Evolutionary conservation across 2,113 vertebrate species (phyloP), one percentile per base, ranked within the genome.

Genomic region (Nyctibius bracteatus): DNA sequence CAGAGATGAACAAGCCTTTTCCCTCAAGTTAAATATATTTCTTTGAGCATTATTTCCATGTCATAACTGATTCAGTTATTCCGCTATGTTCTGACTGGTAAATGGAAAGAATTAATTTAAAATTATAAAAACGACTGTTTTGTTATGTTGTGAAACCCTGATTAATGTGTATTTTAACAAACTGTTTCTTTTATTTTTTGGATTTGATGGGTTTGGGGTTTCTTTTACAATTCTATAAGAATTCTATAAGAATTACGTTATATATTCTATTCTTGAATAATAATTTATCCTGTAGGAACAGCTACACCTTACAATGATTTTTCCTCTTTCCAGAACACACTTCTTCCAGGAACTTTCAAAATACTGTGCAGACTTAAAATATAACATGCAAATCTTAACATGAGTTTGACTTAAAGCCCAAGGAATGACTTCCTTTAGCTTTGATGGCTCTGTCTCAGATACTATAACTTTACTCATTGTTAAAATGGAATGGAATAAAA

Each of bases 11-110:
- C 82, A 94, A 94, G 43, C 65, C 58, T 84, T 96, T 96, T 66
- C 88, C 90, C 24, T 80, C 18, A 83, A 82, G 58, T 61, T 90
- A 95, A 88, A 57, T 88, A 41, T 46, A 58, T 86, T 95, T 90
- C 58, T 88, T 80, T 91, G 72, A 75, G 21, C 51, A 24, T 77
- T 73, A 78, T 94, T 93, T 95, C 62, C 67, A 49, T 86, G 59
- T 90, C 83, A 62, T 78, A 90, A 72, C 55, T 97, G 96, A 97
- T 85, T 97, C 94, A 95, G 43, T 92, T 75, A 20, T 82, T 31
- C 71, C 4, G 0, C 65, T 71, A 7, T 1, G 10, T 30, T 92
- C 25, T 88, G 35, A 65, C 33, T 93, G 78, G 22, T 71, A 83
- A 79, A 81, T 46, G 59, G 63, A 92, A 92, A 62, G 12, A 52